phyloP scores from a whole-genome alignment of 2,797 vertebrate species.

The Dipus sagitta region DNA sequence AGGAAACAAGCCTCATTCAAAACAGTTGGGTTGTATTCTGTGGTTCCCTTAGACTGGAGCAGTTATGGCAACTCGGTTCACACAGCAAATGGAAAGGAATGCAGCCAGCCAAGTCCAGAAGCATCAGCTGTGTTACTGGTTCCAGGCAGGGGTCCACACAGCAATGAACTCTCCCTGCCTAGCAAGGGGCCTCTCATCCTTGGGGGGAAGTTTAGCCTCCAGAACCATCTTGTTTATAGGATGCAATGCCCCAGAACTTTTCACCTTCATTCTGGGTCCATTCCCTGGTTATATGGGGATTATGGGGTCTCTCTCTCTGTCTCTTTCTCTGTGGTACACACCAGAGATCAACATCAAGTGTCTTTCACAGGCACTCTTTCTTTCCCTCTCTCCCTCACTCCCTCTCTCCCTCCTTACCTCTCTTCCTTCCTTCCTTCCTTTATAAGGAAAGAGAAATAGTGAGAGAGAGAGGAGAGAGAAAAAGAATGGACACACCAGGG shows the following conservation, averaged over 20 bases:
- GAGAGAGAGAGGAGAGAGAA: no score
- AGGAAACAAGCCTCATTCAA: not conserved
- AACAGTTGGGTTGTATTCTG: not conserved
- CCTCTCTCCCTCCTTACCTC: no score
- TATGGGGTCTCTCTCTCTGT: no score
- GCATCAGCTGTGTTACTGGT: not conserved
- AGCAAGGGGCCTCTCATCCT: not conserved
- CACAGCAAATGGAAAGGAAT: not conserved
- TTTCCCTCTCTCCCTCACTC: no score
- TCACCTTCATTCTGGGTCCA: not conserved
- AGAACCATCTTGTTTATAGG: no score
- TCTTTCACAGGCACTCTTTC: no score
- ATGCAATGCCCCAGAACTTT: not conserved
- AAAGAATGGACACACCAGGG: no score
- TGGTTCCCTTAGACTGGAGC: not conserved
- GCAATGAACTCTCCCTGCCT: not conserved
- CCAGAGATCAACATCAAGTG: no score
- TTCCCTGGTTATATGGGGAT: not conserved
- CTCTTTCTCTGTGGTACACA: no score
- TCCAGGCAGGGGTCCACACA: not conserved
- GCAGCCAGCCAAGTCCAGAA: not conserved
- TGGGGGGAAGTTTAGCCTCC: not conserved
- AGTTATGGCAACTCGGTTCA: not conserved
- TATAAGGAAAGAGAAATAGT: no score
- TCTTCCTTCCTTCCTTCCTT: no score